Conservation (phyloP, 2,797 vertebrate genomes). For the Arnoldichthys spilopterus region DNA sequence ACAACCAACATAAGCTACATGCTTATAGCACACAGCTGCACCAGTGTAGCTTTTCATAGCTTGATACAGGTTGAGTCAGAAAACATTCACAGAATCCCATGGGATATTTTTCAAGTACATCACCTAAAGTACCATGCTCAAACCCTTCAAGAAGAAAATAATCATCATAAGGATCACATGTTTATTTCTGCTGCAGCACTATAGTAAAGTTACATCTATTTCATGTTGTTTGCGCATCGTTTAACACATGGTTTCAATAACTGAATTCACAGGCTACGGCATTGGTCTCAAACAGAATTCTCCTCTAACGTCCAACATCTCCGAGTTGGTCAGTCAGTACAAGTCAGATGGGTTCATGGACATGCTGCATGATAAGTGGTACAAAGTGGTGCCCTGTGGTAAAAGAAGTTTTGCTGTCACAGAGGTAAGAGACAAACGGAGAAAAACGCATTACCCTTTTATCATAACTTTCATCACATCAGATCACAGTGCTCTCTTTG, state of each 20-base stretch:
- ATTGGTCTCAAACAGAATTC: slow-evolving; percentile 97
- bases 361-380: slow-evolving; percentile 98
- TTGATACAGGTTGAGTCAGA: no score
- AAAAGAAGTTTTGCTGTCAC: slow-evolving; percentile 97
- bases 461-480: background rate
- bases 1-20: no score
- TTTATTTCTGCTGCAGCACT: background rate
- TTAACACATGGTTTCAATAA: background rate
- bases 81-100: no score
- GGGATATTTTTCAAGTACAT: no score
- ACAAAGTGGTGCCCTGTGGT: slow-evolving; percentile 96
- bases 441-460: no score
- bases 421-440: slow-evolving; percentile 82
- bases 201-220: background rate
- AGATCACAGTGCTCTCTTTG: background rate
- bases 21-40: no score
- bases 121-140: no score
- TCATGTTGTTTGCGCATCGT: background rate
- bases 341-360: slow-evolving; percentile 99
- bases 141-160: no score
- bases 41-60: no score
- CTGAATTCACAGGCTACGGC: slow-evolving; percentile 85
- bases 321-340: slow-evolving; percentile 95
- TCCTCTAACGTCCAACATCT: slow-evolving; percentile 93
- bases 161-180: no score